phyloP scores from a whole-genome alignment of 2,113 vertebrate species.

The Anser brachyrhynchus region DNA sequence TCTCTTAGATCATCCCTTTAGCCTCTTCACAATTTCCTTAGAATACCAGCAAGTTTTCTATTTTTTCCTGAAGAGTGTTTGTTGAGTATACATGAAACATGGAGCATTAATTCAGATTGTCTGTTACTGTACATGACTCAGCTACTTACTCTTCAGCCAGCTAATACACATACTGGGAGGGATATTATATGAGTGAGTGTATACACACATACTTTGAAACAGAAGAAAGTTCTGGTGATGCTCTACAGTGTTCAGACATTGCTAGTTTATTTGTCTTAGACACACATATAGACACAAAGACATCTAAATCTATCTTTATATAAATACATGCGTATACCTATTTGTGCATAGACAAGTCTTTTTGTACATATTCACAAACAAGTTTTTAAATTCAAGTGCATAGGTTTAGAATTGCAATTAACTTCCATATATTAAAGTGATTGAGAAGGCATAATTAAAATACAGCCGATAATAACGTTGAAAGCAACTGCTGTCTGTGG shows the following conservation, averaged over 20 bases:
- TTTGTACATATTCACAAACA: not conserved
- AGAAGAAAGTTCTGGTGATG: conserved; percentile 1
- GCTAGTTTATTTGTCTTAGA: not conserved
- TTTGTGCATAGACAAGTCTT: not conserved
- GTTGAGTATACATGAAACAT: not conserved
- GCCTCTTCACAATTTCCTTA: not conserved
- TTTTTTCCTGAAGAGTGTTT: not conserved
- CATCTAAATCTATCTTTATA: not conserved
- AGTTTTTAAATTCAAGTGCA: not conserved
- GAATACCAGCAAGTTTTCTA: not conserved
- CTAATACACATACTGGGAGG: not conserved
- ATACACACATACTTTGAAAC: not conserved
- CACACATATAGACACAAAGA: not conserved
- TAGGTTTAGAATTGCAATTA: not conserved
- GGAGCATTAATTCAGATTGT: conserved; percentile 18
- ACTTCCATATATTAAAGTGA: not conserved
- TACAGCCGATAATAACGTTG: not conserved
- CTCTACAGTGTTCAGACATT: not conserved
- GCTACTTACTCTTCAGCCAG: not conserved
- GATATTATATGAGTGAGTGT: not conserved
- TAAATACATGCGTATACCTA: not conserved
- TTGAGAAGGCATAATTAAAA: conserved; percentile 29
- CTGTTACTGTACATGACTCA: not conserved
- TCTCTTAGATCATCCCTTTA: not conserved
- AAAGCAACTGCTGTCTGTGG: conserved; percentile 5